Percentiles rank a stretch among this genome's conserved stretches.
Conservation (phyloP, 2,113 vertebrate genomes). For the Macquaria australasica region DNA sequence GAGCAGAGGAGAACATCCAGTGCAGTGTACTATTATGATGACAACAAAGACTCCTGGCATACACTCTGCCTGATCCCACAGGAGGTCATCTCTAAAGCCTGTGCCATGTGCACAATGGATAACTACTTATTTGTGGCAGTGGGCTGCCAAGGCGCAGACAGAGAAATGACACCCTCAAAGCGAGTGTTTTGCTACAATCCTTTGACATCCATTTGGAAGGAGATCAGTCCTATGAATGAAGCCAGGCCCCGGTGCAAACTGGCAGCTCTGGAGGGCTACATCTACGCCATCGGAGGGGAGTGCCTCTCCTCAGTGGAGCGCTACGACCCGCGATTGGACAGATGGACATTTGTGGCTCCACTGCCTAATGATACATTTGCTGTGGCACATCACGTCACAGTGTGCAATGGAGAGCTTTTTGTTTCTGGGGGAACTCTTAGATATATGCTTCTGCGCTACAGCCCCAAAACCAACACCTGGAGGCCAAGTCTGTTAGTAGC, state of each 20-base stretch:
- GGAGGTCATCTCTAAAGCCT: constrained; percentile 88
- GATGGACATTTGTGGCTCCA: constrained; percentile 90
- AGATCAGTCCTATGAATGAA: constrained; percentile 91
- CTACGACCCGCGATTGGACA: constrained; percentile 90
- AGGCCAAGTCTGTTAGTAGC: constrained; percentile 75
- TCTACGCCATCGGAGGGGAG: constrained; percentile 95
- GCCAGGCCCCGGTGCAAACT: constrained; percentile 92
- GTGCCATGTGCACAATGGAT: constrained; percentile 91
- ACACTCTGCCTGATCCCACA: constrained; percentile 85
- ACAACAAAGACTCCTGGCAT: constrained; percentile 86
- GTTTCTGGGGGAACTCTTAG: constrained; percentile 90
- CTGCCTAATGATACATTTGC: constrained; percentile 93
- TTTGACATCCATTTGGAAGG: constrained; percentile 90
- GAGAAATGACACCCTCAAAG: constrained; percentile 84
- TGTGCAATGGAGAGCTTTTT: constrained; percentile 88
- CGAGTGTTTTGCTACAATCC: constrained; percentile 96
- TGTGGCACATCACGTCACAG: constrained; percentile 90
- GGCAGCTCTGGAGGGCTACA: constrained; percentile 88
- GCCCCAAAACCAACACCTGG: constrained; percentile 85
- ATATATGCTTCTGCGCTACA: constrained; percentile 89
- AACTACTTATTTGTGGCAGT: constrained; percentile 95
- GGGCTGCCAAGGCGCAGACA: constrained; percentile 84
- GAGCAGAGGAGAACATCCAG: constrained; percentile 73
- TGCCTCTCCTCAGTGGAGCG: constrained; percentile 92
- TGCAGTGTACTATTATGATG: constrained; percentile 89